Conservation (phyloP, 2,888 invertebrate genomes). For the Halocaridina rubra region DNA sequence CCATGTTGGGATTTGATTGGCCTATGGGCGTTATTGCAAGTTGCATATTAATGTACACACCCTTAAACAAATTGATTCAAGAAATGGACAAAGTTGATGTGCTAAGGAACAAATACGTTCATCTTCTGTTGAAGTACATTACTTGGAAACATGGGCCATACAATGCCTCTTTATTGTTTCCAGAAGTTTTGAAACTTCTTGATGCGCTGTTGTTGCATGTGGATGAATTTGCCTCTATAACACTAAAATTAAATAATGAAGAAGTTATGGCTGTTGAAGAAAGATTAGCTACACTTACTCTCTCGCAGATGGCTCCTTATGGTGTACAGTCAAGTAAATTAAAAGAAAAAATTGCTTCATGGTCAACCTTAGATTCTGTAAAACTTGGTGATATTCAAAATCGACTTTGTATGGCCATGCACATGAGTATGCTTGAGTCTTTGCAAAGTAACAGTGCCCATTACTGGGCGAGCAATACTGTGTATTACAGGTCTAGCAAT, state of each 20-base stretch:
- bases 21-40: constrained; percentile 49
- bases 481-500: not conserved
- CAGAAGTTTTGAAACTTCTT: constrained; percentile 50
- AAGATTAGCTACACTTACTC: constrained; percentile 31
- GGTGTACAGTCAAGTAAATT: constrained; percentile 30
- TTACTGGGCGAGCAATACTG: constrained; percentile 6
- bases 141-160: constrained; percentile 54
- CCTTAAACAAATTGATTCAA: constrained; percentile 39
- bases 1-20: constrained; percentile 52
- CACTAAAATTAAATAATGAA: constrained; percentile 32
- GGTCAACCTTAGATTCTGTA: constrained; percentile 34
- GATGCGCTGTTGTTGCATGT: constrained; percentile 45
- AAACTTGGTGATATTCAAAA: constrained; percentile 38
- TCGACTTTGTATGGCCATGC: constrained; percentile 42
- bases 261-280: constrained; percentile 43
- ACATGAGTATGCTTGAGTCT: constrained; percentile 40
- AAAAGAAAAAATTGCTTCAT: constrained; percentile 35
- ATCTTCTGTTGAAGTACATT: constrained; percentile 51
- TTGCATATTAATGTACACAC: constrained; percentile 51
- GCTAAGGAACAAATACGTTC: constrained; percentile 47
- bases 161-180: constrained; percentile 48
- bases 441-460: constrained; percentile 23
- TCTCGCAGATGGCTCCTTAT: constrained; percentile 35
- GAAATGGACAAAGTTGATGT: constrained; percentile 52
- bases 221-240: constrained; percentile 32